Percentiles rank a stretch among this genome's conserved stretches.
These are phyloP conservation scores for Platyura marginata DNA, from an alignment of 1,140 invertebrate genomes.

Conservation along the genomic window DNA sequence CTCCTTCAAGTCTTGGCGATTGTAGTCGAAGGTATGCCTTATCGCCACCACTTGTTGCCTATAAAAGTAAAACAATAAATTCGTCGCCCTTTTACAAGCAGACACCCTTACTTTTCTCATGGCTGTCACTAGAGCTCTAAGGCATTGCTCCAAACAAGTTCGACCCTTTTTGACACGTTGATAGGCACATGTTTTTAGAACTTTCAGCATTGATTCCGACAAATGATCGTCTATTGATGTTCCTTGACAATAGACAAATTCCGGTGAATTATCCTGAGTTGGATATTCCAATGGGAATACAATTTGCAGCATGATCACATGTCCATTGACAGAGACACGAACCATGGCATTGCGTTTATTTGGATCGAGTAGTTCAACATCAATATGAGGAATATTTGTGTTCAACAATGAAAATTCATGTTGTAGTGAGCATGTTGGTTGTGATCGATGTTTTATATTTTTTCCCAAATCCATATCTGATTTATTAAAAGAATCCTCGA, in stretches of 20 bases:
- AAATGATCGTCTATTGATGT: constrained; percentile 37
- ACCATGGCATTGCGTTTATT: constrained; percentile 54
- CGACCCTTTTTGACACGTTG: constrained; percentile 57
- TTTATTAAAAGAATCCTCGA: no score
- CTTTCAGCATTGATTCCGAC: constrained; percentile 42
- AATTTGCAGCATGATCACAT: constrained; percentile 56
- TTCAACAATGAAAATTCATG: constrained; percentile 79
- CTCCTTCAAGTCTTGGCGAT: constrained; percentile 19
- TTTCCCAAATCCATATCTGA: no score
- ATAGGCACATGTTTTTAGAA: constrained; percentile 50
- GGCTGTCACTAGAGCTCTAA: constrained; percentile 49
- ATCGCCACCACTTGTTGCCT: constrained; percentile 13
- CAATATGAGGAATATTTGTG: constrained; percentile 69
- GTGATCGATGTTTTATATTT: constrained; percentile 17
- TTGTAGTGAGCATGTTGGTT: constrained; percentile 42
- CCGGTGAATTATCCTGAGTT: constrained; percentile 38
- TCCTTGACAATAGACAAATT: constrained; percentile 44
- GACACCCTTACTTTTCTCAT: constrained; percentile 35
- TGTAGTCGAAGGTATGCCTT: constrained; percentile 22
- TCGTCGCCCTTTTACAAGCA: background rate
- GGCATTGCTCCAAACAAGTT: constrained; percentile 60
- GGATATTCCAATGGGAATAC: constrained; percentile 25
- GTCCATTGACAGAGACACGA: constrained; percentile 48
- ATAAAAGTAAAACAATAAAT: background rate
- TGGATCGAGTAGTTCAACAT: constrained; percentile 51